A percentile compares a stretch with the other conserved stretches of the same genome.
Evolutionary conservation across 1,140 invertebrate species (phyloP).

Genomic region (Andricus grossulariae): DNA sequence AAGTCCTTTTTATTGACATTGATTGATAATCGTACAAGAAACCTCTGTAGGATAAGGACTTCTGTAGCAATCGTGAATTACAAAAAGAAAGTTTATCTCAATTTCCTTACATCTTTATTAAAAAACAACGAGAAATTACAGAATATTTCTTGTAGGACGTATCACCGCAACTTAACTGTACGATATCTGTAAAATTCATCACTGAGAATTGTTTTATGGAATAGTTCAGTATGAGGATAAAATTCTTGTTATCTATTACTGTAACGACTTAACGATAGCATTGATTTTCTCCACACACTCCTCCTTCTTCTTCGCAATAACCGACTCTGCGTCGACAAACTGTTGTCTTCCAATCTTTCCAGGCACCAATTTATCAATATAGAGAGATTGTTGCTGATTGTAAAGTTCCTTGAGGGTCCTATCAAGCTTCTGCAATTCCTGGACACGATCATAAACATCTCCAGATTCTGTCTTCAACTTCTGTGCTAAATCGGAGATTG

Average conservation of each 20-base stretch:
- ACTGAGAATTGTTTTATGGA: conserved; percentile 31
- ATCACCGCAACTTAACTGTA: background rate
- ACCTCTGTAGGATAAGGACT: no score
- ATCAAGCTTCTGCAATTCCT: conserved; percentile 81
- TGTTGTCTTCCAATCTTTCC: conserved; percentile 81
- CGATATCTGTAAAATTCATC: background rate
- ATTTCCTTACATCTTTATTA: no score
- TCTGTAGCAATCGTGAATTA: no score
- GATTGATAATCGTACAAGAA: no score
- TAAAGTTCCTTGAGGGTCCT: conserved; percentile 75
- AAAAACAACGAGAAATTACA: no score
- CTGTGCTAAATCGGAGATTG: conserved; percentile 77
- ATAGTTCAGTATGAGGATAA: conserved; percentile 52
- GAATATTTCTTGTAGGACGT: background rate
- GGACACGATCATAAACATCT: conserved; percentile 81
- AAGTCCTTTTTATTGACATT: no score
- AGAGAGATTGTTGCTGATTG: conserved; percentile 75
- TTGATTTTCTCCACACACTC: conserved; percentile 83
- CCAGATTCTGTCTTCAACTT: conserved; percentile 81
- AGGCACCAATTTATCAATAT: conserved; percentile 82
- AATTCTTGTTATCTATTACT: conserved; percentile 57
- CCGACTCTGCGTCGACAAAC: conserved; percentile 80
- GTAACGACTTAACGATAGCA: conserved; percentile 75
- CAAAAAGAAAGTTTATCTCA: no score
- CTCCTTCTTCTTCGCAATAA: conserved; percentile 80